Evolutionary conservation across 92 coral and sea anemone genomes (phyloP).

Genomic region (Palythoa heliodiscus): DNA sequence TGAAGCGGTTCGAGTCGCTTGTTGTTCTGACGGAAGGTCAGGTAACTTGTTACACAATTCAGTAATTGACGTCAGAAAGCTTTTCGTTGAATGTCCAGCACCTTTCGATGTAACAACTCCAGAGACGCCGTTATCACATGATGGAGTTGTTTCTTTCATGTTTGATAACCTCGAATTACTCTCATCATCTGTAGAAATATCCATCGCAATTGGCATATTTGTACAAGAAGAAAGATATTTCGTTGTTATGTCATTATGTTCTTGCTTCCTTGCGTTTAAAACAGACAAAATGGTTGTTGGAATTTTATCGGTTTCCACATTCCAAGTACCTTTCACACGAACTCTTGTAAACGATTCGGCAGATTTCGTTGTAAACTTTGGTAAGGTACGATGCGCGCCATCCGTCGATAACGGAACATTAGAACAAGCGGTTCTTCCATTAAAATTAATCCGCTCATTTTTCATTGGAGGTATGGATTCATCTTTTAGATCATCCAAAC

Average conservation of each 20-base stretch:
- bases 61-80: slow-evolving; percentile 24
- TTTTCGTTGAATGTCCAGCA: neutral
- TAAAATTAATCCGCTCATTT: neutral
- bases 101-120: neutral
- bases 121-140: neutral
- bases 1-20: neutral
- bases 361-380: neutral
- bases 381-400: neutral
- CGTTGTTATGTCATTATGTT: neutral
- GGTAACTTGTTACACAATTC: slow-evolving; percentile 38
- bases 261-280: neutral
- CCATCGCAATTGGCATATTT: neutral
- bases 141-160: neutral
- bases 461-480: neutral
- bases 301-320: neutral
- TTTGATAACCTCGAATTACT: neutral
- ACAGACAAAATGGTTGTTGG: neutral
- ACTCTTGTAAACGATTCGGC: neutral
- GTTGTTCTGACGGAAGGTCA: neutral
- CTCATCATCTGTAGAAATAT: neutral
- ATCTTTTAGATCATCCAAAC: neutral
- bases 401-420: neutral
- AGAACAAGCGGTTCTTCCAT: neutral
- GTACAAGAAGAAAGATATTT: neutral
- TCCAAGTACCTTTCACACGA: neutral